Percentiles rank a stretch among this genome's conserved stretches.
These are phyloP conservation scores for Blastobasis adustella DNA, from an alignment of 2,888 invertebrate genomes.

Conservation along the genomic window DNA sequence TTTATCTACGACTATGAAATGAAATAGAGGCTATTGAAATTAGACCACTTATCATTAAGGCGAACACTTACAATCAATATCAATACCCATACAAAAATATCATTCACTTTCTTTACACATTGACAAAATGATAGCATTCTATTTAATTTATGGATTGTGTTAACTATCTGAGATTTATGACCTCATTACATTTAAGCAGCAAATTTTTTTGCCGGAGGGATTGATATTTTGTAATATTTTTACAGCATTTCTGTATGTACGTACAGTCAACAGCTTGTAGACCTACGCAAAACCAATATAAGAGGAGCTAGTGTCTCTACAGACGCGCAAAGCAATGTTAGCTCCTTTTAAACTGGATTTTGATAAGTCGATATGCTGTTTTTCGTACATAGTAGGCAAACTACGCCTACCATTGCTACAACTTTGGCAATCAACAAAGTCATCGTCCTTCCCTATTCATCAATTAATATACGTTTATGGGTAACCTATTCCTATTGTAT, in stretches of 20 bases:
- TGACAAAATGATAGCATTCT: slow-evolving; percentile 52
- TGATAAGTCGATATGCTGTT: not conserved
- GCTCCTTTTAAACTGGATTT: too few species aligned
- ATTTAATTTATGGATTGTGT: slow-evolving; percentile 13
- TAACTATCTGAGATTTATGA: slow-evolving; percentile 12
- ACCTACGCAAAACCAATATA: not conserved
- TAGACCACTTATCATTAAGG: slow-evolving; percentile 39
- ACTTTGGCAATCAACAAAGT: slow-evolving; percentile 35
- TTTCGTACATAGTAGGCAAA: slow-evolving; percentile 19
- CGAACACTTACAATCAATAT: slow-evolving; percentile 52
- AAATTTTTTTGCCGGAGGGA: slow-evolving; percentile 19
- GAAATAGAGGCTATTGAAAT: slow-evolving; percentile 17
- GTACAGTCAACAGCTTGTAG: not conserved
- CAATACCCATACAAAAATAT: slow-evolving; percentile 71
- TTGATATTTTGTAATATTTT: not conserved
- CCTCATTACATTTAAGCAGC: slow-evolving; percentile 7
- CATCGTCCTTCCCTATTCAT: slow-evolving; percentile 14
- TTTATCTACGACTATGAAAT: slow-evolving; percentile 9
- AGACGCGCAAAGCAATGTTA: too few species aligned
- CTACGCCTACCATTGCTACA: slow-evolving; percentile 10
- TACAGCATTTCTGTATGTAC: not conserved
- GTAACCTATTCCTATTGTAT: slow-evolving; percentile 6
- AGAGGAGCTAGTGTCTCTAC: too few species aligned
- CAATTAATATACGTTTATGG: slow-evolving; percentile 15
- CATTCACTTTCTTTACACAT: slow-evolving; percentile 61